Percentiles rank a stretch among this genome's conserved stretches.
Conservation (phyloP, 1,140 invertebrate genomes). For the Heliconius eleuchia region DNA sequence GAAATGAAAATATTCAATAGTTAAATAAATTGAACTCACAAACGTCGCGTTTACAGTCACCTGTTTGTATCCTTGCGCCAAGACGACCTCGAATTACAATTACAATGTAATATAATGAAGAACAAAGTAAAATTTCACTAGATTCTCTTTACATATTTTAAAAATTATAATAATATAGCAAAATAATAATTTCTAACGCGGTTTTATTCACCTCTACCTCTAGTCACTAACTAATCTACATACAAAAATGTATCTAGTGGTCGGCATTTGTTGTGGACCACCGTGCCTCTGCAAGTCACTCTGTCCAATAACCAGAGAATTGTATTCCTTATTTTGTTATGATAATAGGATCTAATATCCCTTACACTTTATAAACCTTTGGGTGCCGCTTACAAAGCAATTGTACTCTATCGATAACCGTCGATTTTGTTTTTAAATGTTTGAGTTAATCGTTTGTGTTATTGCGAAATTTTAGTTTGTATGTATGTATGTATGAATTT, state of each 20-base stretch:
- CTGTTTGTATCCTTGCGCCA: no score
- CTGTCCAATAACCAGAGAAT: background rate
- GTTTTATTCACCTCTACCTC: background rate
- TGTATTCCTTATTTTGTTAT: background rate
- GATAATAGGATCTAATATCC: background rate
- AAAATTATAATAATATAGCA: background rate
- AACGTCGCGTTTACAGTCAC: no score
- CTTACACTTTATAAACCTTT: background rate
- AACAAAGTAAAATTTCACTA: no score
- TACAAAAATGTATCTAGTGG: conserved; percentile 48
- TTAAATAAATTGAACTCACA: no score
- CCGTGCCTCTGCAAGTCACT: conserved; percentile 70
- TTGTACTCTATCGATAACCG: conserved; percentile 60
- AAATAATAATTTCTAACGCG: background rate
- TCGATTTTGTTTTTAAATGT: conserved; percentile 56
- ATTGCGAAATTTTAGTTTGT: background rate
- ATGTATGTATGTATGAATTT: no score
- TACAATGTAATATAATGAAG: no score
- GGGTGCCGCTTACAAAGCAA: conserved; percentile 50
- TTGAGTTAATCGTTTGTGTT: conserved; percentile 8
- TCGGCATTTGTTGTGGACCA: conserved; percentile 65
- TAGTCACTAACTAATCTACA: conserved; percentile 20
- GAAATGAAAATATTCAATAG: no score
- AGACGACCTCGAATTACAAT: no score
- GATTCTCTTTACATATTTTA: no score